These are phyloP conservation scores for Zhuqinia jingwanae DNA, from an alignment of 2,888 invertebrate genomes.

Conservation along the genomic window DNA sequence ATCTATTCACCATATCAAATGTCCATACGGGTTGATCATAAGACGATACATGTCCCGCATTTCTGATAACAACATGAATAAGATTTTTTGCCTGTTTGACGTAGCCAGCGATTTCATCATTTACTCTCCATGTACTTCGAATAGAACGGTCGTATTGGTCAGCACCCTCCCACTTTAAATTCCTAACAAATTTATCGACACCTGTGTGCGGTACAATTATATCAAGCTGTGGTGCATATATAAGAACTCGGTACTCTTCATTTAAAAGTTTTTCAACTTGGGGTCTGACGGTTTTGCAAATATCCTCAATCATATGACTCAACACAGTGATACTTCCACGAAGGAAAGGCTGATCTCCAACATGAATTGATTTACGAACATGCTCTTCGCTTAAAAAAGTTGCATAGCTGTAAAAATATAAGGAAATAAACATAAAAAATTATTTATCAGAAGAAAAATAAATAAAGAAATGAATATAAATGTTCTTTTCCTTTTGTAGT, in stretches of 20 bases:
- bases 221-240: conserved; percentile 95
- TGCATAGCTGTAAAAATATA: no score
- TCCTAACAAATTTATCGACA: conserved; percentile 89
- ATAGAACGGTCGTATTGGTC: conserved; percentile 86
- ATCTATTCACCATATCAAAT: conserved; percentile 87
- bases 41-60: conserved; percentile 93
- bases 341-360: conserved; percentile 80
- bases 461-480: no score
- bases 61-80: conserved; percentile 87
- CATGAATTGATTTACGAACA: conserved; percentile 80
- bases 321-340: conserved; percentile 84
- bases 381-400: conserved; percentile 66
- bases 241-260: conserved; percentile 85
- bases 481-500: no score
- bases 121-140: conserved; percentile 86
- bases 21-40: conserved; percentile 90
- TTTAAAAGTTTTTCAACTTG: conserved; percentile 86
- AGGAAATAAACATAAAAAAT: no score
- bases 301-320: conserved; percentile 86
- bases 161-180: conserved; percentile 86
- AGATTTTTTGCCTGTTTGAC: conserved; percentile 87
- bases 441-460: no score
- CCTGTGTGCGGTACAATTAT: conserved; percentile 94
- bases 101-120: conserved; percentile 87
- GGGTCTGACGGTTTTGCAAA: conserved; percentile 90